Evolutionary conservation across 2,113 vertebrate genomes (phyloP).

Genomic region (Hippotragus niger): DNA sequence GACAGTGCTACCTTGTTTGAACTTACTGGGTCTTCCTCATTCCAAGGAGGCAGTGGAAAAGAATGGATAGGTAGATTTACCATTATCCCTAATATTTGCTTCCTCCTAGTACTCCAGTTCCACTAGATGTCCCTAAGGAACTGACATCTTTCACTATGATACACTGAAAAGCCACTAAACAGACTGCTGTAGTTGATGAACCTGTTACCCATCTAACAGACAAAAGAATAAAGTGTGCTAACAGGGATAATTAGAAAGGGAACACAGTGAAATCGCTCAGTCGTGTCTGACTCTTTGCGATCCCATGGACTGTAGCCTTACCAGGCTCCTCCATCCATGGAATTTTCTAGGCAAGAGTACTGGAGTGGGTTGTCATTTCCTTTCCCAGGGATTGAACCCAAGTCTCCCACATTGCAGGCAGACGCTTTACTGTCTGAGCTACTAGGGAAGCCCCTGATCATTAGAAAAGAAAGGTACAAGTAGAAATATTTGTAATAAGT

Average conservation of each 20-base stretch:
- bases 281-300: too few relatives aligned
- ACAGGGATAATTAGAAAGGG: not conserved
- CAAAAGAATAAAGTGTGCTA: not conserved
- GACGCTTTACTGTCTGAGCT: too few relatives aligned
- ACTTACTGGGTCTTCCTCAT: not conserved
- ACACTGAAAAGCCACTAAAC: not conserved
- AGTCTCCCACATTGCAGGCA: too few relatives aligned
- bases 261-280: too few relatives aligned
- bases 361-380: too few relatives aligned
- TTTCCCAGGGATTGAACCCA: too few relatives aligned
- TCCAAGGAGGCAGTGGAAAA: not conserved
- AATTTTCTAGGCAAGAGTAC: too few relatives aligned
- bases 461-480: not conserved
- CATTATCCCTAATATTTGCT: not conserved
- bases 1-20: not conserved
- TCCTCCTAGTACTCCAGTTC: not conserved
- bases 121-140: not conserved
- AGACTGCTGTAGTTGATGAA: not conserved
- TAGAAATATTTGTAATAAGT: not conserved
- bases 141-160: not conserved
- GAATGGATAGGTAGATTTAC: not conserved
- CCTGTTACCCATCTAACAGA: not conserved
- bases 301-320: too few relatives aligned
- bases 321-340: too few relatives aligned
- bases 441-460: not conserved